Evolutionary conservation across 2,888 invertebrate species (phyloP), one percentile per base, ranked within the genome.

Genomic region (Halocaridina rubra): DNA sequence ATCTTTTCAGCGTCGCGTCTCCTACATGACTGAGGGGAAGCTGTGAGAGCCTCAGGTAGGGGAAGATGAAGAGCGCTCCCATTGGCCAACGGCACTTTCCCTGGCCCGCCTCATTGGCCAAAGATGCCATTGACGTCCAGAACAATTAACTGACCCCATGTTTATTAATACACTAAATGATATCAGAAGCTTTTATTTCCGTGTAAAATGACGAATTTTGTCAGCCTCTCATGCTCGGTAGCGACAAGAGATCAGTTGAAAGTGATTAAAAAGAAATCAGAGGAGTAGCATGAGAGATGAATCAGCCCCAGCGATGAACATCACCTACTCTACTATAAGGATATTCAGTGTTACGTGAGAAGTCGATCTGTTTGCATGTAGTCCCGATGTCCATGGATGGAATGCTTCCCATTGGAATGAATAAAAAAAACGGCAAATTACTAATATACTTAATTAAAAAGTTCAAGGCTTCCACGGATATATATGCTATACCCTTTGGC

Each of bases 1-100:
- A 79, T 79, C 67, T 39, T 79, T 39, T 72, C 79, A 59, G 39
- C 64, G 79, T 80, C 84, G 84, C 84, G 57, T 61, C 84, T 84
- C 84, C 84, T 84, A 84, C 84, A 84, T 84, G 84, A 84, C 84
- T 84, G 79, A 84, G 84, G 84, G 84, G 84, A 84, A 79, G 32
- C 67, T 33, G 74, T 59, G 84, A 84, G 79, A 53, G 84, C 84
- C 84, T 84, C 79, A 84, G 79, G 84, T 84, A 84, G 79, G 84
- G 79, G 84, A 84, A 59, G 78, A 64, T 46, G 19, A 13, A 76
- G 24, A 75, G 59, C 64, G 57, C 72, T n/a, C 19, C 53, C 72
- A 59, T 61, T 57, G 33, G 80, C 16, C 59, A 24, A 4, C 33
- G 33, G 59, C 61, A 72, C 76, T 30, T 64, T 71, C 71, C 24